Base-by-base conservation (phyloP, 2,797 vertebrate species). In the Sandelia bainsii region DNA sequence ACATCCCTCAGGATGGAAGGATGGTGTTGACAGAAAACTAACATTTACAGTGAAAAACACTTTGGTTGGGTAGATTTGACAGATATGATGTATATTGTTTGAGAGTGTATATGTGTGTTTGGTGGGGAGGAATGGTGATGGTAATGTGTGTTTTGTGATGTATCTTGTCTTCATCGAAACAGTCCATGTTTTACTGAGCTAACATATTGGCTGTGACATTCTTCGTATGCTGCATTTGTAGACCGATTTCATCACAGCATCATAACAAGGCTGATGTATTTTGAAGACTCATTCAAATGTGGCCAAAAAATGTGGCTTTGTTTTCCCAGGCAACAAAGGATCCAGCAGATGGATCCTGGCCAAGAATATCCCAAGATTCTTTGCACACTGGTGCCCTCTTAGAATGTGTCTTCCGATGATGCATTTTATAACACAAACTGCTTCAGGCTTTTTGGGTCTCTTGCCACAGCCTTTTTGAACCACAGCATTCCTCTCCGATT, bases 1-100 rank as follows among this genome's bases (percentile, higher is more conserved):
- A 73, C 66, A 50, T 77, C 66, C 63, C 34, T 32, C 53, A 57
- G 79, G 67, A 52, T 0, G 5, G 62, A 67, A 44, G 23, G 42
- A 57, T 7, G 66, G 34, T 58, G 65, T 57, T 81, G 81, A 85
- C 72, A 68, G 54, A 44, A 65, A 86, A 27, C 12, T 19, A 51
- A 69, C 71, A 46, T 73, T 78, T 66, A 82, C 71, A 45, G 61
- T 27, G 32, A 72, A 63, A 59, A 49, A 58, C 44, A 61, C 58
- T 51, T 44, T 40, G 49, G 39, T n/a, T 74, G 25, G 46, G 32
- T 27, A 16, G 59, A 53, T 45, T 5, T 73, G 60, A 78, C 49
- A 73, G 72, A 49, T 49, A 10, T 45, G 13, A 42, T 42, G 25
- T 44, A 29, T 53, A 13, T n/a, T 60, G 23, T 56, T 23, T 53